Percentiles rank a stretch among this genome's conserved stretches.
Conservation (phyloP, 2,888 invertebrate genomes). For the Agrotis segetum region DNA sequence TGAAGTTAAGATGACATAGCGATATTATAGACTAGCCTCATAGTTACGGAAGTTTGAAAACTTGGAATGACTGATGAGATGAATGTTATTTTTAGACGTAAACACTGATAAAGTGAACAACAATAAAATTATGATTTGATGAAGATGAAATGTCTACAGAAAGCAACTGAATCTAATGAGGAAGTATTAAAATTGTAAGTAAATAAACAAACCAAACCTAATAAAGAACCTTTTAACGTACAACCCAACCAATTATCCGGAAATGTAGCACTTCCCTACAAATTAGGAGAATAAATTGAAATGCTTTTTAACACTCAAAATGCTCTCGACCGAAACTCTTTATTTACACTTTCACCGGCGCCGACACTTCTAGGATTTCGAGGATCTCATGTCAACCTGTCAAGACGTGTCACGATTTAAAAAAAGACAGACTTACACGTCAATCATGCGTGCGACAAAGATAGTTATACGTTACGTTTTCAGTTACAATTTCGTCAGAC, state of each 20-base stretch:
- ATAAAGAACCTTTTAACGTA: neutral
- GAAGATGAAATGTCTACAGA: neutral
- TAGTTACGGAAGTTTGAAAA: slow-evolving; percentile 10
- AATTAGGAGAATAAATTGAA: slow-evolving; percentile 63
- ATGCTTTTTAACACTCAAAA: slow-evolving; percentile 72
- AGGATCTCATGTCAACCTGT: slow-evolving; percentile 74
- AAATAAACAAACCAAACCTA: neutral
- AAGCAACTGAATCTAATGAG: neutral
- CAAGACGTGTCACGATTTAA: slow-evolving; percentile 64
- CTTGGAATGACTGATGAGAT: slow-evolving; percentile 20
- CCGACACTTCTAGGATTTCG: slow-evolving; percentile 74
- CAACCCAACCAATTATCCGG: slow-evolving; percentile 19
- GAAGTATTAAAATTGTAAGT: neutral
- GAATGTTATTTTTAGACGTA: neutral
- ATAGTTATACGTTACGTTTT: slow-evolving; percentile 62
- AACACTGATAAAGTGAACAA: neutral
- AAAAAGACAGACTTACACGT: slow-evolving; percentile 63
- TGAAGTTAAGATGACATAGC: slow-evolving; percentile 42
- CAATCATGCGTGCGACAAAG: slow-evolving; percentile 53
- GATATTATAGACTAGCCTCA: slow-evolving; percentile 24
- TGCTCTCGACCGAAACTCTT: slow-evolving; percentile 66
- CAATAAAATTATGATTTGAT: neutral
- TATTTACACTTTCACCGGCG: slow-evolving; percentile 86
- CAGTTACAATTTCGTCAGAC: slow-evolving; percentile 70
- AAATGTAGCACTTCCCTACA: slow-evolving; percentile 47